phyloP scores from a whole-genome alignment of 2,797 vertebrate species.

The Clarias laeviceps region DNA sequence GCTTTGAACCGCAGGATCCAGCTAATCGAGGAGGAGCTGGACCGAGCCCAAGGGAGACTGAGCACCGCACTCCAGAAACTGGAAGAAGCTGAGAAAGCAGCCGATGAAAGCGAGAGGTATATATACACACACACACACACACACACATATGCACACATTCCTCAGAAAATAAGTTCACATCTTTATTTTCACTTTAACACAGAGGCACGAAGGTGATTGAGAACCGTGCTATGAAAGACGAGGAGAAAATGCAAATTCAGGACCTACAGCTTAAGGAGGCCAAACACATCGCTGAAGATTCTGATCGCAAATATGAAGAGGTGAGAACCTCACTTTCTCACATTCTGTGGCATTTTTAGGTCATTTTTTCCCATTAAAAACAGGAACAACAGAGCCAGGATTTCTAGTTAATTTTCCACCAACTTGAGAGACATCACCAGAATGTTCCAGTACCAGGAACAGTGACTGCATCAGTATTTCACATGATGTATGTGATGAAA shows the following conservation, averaged over 20 bases:
- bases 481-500: neutral
- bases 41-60: constrained; percentile 93
- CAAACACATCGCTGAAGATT: constrained; percentile 94
- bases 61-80: constrained; percentile 92
- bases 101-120: constrained; percentile 94
- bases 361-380: neutral
- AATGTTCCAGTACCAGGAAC: neutral
- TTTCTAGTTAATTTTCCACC: neutral
- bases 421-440: neutral
- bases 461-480: neutral
- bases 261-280: constrained; percentile 97
- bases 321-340: constrained; percentile 64
- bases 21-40: constrained; percentile 97
- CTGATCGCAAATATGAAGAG: constrained; percentile 97
- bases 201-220: constrained; percentile 99
- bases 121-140: neutral
- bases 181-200: constrained; percentile 19
- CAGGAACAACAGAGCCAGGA: neutral
- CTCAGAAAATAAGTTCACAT: neutral
- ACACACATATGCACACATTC: neutral
- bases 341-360: too few relatives aligned
- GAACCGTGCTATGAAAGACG: constrained; percentile 96
- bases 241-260: constrained; percentile 98
- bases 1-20: constrained; percentile 95
- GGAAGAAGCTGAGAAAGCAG: constrained; percentile 95